phyloP scores from a whole-genome alignment of 2,113 vertebrate species.

The Microcebus griseorufus region DNA sequence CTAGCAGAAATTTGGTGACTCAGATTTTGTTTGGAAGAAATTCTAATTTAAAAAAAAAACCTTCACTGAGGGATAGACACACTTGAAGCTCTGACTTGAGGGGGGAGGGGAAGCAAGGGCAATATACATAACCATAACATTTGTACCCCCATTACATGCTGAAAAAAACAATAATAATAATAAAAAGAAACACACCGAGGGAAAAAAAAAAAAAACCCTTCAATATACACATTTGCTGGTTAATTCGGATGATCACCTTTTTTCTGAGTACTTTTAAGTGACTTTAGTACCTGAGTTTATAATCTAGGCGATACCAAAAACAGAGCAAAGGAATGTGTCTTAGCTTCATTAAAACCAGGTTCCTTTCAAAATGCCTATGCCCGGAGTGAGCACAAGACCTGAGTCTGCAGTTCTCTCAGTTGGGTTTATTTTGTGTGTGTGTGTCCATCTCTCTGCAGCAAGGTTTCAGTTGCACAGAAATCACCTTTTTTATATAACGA shows the following conservation, averaged over 20 bases:
- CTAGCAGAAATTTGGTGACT: background rate
- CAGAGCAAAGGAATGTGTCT: background rate
- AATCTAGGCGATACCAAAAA: background rate
- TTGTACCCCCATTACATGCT: no score
- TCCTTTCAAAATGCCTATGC: background rate
- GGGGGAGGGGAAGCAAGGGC: no score
- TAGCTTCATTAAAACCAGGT: background rate
- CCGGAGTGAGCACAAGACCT: background rate
- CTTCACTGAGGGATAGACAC: no score
- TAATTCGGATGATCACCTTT: background rate
- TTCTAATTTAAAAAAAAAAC: background rate
- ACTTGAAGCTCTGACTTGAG: no score
- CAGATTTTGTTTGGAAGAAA: conserved; percentile 11
- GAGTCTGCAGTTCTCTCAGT: rapidly evolving
- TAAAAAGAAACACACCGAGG: no score
- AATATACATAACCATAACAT: no score
- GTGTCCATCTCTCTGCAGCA: background rate
- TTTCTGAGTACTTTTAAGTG: background rate
- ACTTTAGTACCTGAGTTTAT: background rate
- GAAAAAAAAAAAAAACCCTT: background rate
- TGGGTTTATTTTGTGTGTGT: background rate
- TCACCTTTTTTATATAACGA: background rate
- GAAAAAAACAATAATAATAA: no score
- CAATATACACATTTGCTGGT: background rate
- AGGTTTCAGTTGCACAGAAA: background rate